Evolutionary conservation across 2,113 vertebrate genomes (phyloP), one percentile per base, ranked within the genome.

Genomic region (Seriola quinqueradiata): DNA sequence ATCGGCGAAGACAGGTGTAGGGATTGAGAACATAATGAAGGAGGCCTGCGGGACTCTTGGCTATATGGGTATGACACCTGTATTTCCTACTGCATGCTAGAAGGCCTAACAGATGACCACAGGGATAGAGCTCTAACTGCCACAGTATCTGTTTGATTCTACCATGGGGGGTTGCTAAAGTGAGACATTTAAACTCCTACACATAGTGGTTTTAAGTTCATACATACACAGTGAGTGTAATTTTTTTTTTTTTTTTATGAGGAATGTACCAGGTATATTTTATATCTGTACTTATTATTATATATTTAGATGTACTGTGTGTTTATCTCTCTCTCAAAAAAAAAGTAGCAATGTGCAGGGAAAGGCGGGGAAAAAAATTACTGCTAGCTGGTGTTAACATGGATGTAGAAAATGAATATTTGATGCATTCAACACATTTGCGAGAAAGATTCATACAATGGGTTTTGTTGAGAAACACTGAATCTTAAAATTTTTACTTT

Each of bases 41-140:
- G 87, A 95, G 40, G 93, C 95, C 9, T 98, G 96, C 84, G 96
- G 96, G 68, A 97, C 96, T 4, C 95, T 96, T 23, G 95, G 93
- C 71, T 96, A 97, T 76, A 97, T 96, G 96, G 97, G 96, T 97
- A 93, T 85, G 93, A 83, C 52, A 76, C 52, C 44, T 36, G 66
- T 70, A 81, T 84, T 19, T 83, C 60, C 13, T 82, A 55, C 32
- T 52, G 61, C 46, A 79, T 65, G 68, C 9, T 38, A 71, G 17
- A 19, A 40, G 38, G 61, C 36, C n/a, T 28, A 28, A 28, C 28
- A 28, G 28, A 28, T 28, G 28, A 28, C 28, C 28, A 28, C 28
- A 28, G 28, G 28, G 28, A 28, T 28, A 28, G 28, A 28, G 28
- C 28, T 28, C 28, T 28, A 28, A 28, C 28, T 28, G 28, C 28